Conservation (phyloP, 2,113 vertebrate species). For the Phaethornis superciliosus region DNA sequence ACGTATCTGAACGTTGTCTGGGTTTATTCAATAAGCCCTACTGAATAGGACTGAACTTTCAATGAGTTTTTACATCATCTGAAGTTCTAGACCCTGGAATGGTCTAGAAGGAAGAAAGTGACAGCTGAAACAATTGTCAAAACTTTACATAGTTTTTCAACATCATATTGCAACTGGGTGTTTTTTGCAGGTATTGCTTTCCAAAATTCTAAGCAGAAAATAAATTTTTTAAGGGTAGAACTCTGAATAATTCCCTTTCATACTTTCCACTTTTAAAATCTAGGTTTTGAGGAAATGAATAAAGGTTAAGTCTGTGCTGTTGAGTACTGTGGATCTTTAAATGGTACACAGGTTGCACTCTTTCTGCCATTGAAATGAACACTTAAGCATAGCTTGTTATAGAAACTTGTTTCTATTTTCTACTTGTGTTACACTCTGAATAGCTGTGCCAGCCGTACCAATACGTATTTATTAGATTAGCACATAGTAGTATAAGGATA, state of each 20-base stretch:
- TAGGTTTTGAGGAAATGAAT: not conserved
- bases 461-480: not conserved
- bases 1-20: not conserved
- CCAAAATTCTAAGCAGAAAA: not conserved
- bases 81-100: not conserved
- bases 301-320: not conserved
- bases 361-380: not conserved
- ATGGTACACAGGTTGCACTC: not conserved
- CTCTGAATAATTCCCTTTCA: not conserved
- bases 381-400: conserved; percentile 23
- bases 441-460: not conserved
- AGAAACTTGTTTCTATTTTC: conserved; percentile 39
- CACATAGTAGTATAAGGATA: not conserved
- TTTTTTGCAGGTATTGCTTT: not conserved
- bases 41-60: not conserved
- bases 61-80: not conserved
- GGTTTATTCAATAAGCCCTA: not conserved
- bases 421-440: not conserved
- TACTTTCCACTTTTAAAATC: not conserved
- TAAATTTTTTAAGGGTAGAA: not conserved
- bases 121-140: not conserved
- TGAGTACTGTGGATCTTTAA: not conserved
- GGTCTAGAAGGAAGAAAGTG: not conserved
- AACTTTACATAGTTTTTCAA: not conserved
- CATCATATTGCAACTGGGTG: not conserved